These are phyloP conservation scores for Agraylea sexmaculata DNA, from an alignment of 1,140 invertebrate genomes.

Conservation along the genomic window DNA sequence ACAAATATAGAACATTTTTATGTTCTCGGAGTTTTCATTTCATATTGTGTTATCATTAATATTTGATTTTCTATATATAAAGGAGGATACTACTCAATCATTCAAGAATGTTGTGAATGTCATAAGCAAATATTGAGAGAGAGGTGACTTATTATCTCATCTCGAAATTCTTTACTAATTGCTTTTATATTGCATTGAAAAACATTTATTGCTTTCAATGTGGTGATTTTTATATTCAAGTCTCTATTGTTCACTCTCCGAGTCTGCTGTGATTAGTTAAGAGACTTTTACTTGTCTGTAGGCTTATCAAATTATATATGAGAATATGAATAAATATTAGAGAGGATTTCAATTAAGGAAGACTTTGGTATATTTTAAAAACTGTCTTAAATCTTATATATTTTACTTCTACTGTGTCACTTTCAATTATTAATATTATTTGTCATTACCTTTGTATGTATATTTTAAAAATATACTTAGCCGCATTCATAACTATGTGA, in stretches of 20 bases:
- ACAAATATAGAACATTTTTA: no score
- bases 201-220: background rate
- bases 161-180: constrained; percentile 2
- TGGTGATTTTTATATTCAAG: background rate
- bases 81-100: no score
- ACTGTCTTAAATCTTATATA: constrained; percentile 12
- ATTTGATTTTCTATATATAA: no score
- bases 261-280: constrained; percentile 17
- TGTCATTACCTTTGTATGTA: constrained; percentile 10
- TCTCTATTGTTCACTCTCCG: constrained; percentile 8
- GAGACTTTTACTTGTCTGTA: constrained; percentile 16
- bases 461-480: constrained; percentile 8
- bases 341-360: constrained; percentile 15
- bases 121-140: no score
- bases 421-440: constrained; percentile 9
- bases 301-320: constrained; percentile 13
- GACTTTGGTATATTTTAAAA: constrained; percentile 17
- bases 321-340: constrained; percentile 15
- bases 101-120: no score
- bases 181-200: background rate
- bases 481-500: no score
- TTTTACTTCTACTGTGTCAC: constrained; percentile 3
- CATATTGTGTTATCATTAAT: no score
- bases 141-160: constrained; percentile 12
- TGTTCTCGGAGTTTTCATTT: no score